A percentile compares a stretch with the other conserved stretches of the same genome.
phyloP scores from a whole-genome alignment of 1,140 invertebrate genomes.

The Probaryconus sp. region DNA sequence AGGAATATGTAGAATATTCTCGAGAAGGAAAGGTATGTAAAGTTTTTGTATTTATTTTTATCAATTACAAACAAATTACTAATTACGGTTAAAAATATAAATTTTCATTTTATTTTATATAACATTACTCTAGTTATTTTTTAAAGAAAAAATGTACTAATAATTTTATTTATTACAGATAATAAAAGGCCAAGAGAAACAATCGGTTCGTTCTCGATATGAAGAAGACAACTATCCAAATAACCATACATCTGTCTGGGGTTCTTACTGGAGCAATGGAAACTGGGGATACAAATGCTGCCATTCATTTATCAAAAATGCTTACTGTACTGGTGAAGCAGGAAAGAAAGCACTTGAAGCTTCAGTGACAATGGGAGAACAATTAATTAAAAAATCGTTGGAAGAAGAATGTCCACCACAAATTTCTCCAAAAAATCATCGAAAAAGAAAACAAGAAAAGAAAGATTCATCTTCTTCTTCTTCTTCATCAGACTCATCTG shows the following conservation, averaged over 20 bases:
- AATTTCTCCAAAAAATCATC: constrained; percentile 23
- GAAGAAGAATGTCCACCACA: constrained; percentile 9
- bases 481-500: constrained; percentile 19
- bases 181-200: constrained; percentile 91
- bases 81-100: no score
- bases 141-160: neutral
- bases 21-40: constrained; percentile 89
- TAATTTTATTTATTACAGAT: constrained; percentile 70
- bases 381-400: constrained; percentile 5
- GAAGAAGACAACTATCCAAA: constrained; percentile 96
- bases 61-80: neutral
- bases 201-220: constrained; percentile 91
- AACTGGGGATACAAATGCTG: constrained; percentile 98
- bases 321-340: constrained; percentile 91
- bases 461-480: constrained; percentile 32
- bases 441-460: constrained; percentile 37
- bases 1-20: constrained; percentile 98
- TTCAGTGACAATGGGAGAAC: constrained; percentile 28
- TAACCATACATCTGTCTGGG: constrained; percentile 97
- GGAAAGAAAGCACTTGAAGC: constrained; percentile 79
- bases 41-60: constrained; percentile 6
- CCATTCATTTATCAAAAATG: constrained; percentile 94
- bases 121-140: neutral
- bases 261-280: constrained; percentile 95
- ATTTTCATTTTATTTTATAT: constrained; percentile 3